These are phyloP conservation scores for Galeopsomyia nigrocyanea DNA, from an alignment of 2,888 invertebrate species.

Conservation along the genomic window DNA sequence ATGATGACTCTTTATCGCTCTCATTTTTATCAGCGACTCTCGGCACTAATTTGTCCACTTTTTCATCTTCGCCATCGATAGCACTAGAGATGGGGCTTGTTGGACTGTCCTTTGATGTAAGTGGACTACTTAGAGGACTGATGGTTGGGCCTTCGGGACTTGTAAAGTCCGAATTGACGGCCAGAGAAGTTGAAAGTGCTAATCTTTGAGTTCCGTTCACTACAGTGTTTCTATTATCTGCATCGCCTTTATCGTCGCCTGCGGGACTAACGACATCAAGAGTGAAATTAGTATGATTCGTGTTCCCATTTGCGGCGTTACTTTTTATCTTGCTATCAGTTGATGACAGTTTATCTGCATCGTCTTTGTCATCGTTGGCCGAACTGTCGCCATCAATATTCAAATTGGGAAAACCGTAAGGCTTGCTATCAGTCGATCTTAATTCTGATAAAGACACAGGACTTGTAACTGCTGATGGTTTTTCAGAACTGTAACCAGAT, in stretches of 20 bases:
- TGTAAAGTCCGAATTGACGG: constrained; percentile 55
- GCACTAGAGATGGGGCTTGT: constrained; percentile 70
- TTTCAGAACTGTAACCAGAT: constrained; percentile 78
- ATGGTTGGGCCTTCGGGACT: constrained; percentile 57
- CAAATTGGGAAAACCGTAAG: no score
- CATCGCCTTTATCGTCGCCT: constrained; percentile 27
- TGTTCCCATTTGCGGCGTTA: no score
- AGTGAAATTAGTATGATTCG: no score
- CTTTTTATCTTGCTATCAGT: no score
- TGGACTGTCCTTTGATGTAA: constrained; percentile 72
- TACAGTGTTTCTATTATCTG: constrained; percentile 37
- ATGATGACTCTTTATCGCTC: constrained; percentile 34
- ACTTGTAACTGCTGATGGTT: constrained; percentile 72
- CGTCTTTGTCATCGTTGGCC: no score
- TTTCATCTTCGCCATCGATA: constrained; percentile 52
- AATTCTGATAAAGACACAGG: constrained; percentile 66
- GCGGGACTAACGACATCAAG: constrained; percentile 44
- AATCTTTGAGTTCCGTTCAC: constrained; percentile 35
- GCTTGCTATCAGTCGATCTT: constrained; percentile 4
- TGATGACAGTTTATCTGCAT: no score
- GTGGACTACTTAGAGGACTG: constrained; percentile 58
- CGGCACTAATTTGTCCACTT: constrained; percentile 19
- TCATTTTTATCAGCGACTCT: constrained; percentile 25
- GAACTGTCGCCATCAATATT: no score
- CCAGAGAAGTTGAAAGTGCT: constrained; percentile 52